Evolutionary conservation across 2,113 vertebrate species (phyloP).

Genomic region (Ochotona princeps): DNA sequence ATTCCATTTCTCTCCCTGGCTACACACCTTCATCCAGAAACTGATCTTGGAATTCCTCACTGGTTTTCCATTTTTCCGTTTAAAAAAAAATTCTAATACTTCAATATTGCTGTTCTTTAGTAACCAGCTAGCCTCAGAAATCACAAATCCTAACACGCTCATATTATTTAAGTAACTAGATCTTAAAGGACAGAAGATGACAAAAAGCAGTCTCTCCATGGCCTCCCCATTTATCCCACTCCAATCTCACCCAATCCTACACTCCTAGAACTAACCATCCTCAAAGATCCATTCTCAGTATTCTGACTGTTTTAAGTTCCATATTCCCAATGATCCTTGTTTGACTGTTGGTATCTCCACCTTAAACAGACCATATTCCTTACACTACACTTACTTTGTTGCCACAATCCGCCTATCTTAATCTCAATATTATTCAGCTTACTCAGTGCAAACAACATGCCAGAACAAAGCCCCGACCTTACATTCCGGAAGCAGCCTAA

Average conservation of each 20-base stretch:
- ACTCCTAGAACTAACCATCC: not conserved
- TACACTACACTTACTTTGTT: not conserved
- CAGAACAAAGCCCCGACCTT: not conserved
- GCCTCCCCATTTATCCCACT: no score
- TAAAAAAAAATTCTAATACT: not conserved
- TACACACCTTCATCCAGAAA: not conserved
- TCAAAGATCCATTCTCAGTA: not conserved
- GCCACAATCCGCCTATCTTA: not conserved
- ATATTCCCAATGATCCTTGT: not conserved
- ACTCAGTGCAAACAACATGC: not conserved
- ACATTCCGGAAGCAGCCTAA: not conserved
- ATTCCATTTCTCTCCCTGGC: not conserved
- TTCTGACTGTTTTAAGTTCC: not conserved
- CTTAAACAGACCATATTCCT: not conserved
- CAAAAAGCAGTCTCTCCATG: not conserved
- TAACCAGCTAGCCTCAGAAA: not conserved
- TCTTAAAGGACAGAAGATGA: not conserved
- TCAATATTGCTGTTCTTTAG: not conserved
- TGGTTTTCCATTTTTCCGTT: not conserved
- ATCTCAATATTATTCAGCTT: not conserved
- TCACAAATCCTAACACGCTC: not conserved
- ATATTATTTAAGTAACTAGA: not conserved
- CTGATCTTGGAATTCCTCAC: not conserved
- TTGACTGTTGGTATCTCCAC: not conserved
- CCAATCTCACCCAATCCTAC: not conserved